phyloP scores from a whole-genome alignment of 1,140 invertebrate species.

The Tetramorium parvispinum region DNA sequence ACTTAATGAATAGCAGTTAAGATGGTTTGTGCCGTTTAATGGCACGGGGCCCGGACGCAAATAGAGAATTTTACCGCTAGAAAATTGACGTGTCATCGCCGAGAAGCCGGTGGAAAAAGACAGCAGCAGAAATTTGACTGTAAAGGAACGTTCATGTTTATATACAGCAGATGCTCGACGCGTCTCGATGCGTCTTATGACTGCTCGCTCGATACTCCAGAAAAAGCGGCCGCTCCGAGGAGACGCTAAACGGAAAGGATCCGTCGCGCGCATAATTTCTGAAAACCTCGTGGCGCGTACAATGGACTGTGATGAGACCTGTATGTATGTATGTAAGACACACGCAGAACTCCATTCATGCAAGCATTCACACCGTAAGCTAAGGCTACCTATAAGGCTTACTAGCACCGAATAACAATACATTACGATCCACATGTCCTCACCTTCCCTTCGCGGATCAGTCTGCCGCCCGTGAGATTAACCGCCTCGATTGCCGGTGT shows the following conservation, averaged over 20 bases:
- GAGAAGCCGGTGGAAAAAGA: conserved; percentile 44
- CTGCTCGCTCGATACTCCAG: conserved; percentile 39
- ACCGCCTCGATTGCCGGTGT: conserved; percentile 97
- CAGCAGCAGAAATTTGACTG: conserved; percentile 48
- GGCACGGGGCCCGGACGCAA: conserved; percentile 26
- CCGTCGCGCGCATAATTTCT: conserved; percentile 14
- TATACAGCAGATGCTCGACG: conserved; percentile 11
- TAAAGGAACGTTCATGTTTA: conserved; percentile 43
- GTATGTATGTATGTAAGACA: conserved; percentile 60
- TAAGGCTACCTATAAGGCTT: conserved; percentile 74
- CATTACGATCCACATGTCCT: conserved; percentile 75
- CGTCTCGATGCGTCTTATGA: conserved; percentile 36
- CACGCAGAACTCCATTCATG: conserved; percentile 71
- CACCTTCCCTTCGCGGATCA: conserved; percentile 99
- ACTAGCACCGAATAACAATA: conserved; percentile 59
- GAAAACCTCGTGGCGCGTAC: conserved; percentile 26
- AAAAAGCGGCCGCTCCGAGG: conserved; percentile 20
- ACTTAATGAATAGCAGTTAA: conserved; percentile 41
- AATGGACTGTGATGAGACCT: conserved; percentile 33
- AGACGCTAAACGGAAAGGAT: conserved; percentile 18
- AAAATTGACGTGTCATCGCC: conserved; percentile 32
- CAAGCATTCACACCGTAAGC: conserved; percentile 75
- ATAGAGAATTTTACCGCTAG: conserved; percentile 43
- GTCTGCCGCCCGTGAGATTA: conserved; percentile 97
- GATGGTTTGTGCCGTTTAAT: conserved; percentile 14